Conservation (phyloP, 2,113 vertebrate genomes). For the Podarcis muralis region DNA sequence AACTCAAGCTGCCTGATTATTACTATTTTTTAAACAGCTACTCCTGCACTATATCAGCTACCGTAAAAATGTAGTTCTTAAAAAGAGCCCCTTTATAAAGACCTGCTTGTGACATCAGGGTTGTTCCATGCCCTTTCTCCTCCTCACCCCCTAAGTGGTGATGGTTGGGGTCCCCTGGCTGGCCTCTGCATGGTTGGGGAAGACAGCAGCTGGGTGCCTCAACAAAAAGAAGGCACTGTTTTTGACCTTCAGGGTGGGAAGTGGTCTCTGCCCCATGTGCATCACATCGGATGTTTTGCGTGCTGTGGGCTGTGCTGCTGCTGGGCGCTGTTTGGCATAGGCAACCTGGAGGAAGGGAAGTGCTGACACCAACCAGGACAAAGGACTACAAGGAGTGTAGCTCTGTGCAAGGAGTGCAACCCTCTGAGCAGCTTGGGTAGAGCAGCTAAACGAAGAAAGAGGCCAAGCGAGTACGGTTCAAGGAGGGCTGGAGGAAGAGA, state of each 20-base stretch:
- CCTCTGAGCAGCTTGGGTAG: too few relatives aligned
- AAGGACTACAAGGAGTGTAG: too few relatives aligned
- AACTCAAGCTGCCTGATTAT: not conserved
- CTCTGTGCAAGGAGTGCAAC: too few relatives aligned
- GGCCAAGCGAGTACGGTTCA: too few relatives aligned
- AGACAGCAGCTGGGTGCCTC: not conserved
- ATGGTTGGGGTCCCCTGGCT: not conserved
- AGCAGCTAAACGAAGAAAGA: too few relatives aligned
- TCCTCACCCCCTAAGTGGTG: not conserved
- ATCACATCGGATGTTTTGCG: too few relatives aligned
- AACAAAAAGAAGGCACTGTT: not conserved
- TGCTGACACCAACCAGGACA: too few relatives aligned
- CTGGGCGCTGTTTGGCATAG: not conserved
- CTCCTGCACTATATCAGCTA: not conserved
- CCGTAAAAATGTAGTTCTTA: not conserved
- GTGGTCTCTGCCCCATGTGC: not conserved
- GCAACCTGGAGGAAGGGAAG: not conserved
- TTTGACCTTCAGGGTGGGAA: not conserved
- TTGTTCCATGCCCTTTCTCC: not conserved
- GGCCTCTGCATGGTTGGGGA: too few relatives aligned
- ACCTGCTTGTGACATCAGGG: not conserved
- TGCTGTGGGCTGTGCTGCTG: not conserved
- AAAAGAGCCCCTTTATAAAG: slow-evolving; percentile 20
- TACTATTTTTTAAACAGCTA: too few relatives aligned
- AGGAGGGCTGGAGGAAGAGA: too few relatives aligned